phyloP scores from a whole-genome alignment of 2,888 invertebrate genomes.

The Lycocerus yunnanus region DNA sequence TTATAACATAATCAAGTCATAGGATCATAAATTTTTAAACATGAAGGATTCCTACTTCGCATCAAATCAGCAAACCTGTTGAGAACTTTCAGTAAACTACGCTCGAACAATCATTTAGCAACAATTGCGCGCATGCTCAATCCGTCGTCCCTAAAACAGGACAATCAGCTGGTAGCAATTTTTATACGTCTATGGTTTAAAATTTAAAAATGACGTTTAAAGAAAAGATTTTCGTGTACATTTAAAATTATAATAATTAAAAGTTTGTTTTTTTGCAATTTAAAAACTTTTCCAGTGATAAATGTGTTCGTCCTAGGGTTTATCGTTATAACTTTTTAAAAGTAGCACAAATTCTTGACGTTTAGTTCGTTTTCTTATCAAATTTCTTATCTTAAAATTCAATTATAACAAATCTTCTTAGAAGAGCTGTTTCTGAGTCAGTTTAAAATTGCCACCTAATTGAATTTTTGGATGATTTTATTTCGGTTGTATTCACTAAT shows the following conservation, averaged over 20 bases:
- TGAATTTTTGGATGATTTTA: constrained; percentile 48
- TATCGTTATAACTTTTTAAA: constrained; percentile 11
- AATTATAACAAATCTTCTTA: constrained; percentile 48
- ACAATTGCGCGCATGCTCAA: neutral
- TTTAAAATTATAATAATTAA: neutral
- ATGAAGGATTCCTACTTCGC: neutral
- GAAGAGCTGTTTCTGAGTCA: constrained; percentile 38
- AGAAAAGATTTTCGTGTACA: neutral
- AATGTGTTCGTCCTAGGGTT: neutral
- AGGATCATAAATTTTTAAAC: neutral
- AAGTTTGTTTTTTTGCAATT: neutral
- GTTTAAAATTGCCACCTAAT: constrained; percentile 49
- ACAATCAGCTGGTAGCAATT: neutral
- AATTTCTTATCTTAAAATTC: constrained; percentile 45
- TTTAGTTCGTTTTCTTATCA: constrained; percentile 31
- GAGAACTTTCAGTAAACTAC: neutral
- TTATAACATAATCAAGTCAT: neutral
- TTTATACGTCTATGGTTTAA: neutral
- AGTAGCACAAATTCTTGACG: constrained; percentile 18
- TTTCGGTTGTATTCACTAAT: constrained; percentile 43
- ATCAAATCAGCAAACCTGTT: neutral
- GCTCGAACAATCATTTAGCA: too few relatives aligned
- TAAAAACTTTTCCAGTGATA: neutral
- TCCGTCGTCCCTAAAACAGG: neutral
- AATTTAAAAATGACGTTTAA: neutral